phyloP scores from a whole-genome alignment of 2,888 invertebrate genomes.

The Podabrus alpinus region DNA sequence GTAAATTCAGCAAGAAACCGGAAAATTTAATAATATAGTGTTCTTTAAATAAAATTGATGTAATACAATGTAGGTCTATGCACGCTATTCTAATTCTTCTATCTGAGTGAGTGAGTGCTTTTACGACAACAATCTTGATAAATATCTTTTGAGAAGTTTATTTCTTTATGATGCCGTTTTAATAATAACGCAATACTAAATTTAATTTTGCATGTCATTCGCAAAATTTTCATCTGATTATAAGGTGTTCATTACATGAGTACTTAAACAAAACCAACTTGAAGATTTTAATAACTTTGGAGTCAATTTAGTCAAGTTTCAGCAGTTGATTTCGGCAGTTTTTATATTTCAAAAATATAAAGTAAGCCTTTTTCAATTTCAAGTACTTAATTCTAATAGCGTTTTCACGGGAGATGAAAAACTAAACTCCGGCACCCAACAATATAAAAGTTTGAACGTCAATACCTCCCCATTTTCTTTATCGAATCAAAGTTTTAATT shows the following conservation, averaged over 20 bases:
- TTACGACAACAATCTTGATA: background rate
- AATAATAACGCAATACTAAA: constrained; percentile 2
- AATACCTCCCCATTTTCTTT: background rate
- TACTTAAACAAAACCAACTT: constrained; percentile 8
- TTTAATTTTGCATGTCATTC: constrained; percentile 12
- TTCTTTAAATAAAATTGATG: background rate
- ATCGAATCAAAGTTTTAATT: background rate
- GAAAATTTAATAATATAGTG: background rate
- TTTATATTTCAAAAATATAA: background rate
- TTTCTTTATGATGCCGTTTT: background rate
- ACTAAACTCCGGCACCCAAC: background rate
- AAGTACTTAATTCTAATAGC: background rate
- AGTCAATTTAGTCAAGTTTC: background rate
- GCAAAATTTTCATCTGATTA: constrained; percentile 13
- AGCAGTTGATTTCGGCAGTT: too few relatives aligned
- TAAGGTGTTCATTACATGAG: constrained; percentile 17
- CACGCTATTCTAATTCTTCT: background rate
- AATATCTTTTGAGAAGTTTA: background rate
- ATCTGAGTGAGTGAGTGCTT: background rate
- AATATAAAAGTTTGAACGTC: background rate
- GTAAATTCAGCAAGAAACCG: background rate
- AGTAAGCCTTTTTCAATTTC: background rate
- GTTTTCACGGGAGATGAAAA: background rate
- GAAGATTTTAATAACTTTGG: background rate
- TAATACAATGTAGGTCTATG: background rate